Evolutionary conservation across 2,888 invertebrate species (phyloP).

Genomic region (Drosophila tripunctata): DNA sequence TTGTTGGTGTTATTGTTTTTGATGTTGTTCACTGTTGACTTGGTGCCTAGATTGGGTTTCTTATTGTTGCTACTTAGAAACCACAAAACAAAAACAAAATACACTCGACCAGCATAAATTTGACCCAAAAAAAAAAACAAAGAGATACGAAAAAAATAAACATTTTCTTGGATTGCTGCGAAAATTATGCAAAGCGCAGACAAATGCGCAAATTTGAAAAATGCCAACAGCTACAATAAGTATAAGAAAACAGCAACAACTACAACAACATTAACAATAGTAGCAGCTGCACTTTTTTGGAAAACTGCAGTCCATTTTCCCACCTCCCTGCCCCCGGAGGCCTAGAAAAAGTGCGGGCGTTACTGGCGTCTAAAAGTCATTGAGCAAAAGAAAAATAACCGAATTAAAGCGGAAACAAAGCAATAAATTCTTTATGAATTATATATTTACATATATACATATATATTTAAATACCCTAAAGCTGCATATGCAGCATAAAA

Average conservation of each 20-base stretch:
- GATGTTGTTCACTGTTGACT: slow-evolving; percentile 6
- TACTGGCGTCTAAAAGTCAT: slow-evolving; percentile 40
- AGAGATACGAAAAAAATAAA: slow-evolving; percentile 43
- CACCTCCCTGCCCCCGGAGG: background rate
- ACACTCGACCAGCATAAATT: slow-evolving; percentile 51
- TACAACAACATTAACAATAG: slow-evolving; percentile 13
- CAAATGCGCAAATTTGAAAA: slow-evolving; percentile 77
- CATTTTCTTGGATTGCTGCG: slow-evolving; percentile 42
- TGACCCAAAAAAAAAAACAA: slow-evolving; percentile 55
- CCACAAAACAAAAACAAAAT: slow-evolving; percentile 50
- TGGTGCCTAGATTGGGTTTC: slow-evolving; percentile 37
- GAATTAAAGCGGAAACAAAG: slow-evolving; percentile 14
- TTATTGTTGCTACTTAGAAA: slow-evolving; percentile 51
- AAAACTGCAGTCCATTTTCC: background rate
- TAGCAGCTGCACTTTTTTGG: slow-evolving; percentile 46
- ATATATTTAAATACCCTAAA: slow-evolving; percentile 3
- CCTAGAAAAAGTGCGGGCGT: slow-evolving; percentile 28
- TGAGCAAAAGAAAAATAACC: slow-evolving; percentile 13
- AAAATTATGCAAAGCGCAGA: slow-evolving; percentile 74
- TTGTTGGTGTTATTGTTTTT: slow-evolving; percentile 24
- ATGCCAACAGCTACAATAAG: slow-evolving; percentile 62
- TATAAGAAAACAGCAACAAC: slow-evolving; percentile 24
- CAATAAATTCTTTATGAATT: background rate
- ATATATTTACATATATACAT: too few species aligned
- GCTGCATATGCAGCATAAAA: slow-evolving; percentile 3